Base-by-base conservation (phyloP, 1,140 invertebrate species). In the Druon quercuslanigerum region DNA sequence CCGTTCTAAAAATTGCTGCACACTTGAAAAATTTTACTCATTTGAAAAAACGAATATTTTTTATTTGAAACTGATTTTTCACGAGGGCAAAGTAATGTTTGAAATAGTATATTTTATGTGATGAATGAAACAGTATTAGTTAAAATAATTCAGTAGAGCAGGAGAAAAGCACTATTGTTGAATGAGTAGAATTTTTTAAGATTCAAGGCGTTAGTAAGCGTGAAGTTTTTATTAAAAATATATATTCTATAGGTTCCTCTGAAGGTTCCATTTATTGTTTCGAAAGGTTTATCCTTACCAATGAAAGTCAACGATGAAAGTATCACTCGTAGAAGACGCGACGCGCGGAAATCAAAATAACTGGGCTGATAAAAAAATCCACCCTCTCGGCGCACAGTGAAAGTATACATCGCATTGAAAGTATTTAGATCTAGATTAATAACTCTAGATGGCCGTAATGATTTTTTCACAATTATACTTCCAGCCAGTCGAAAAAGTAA, bases 221-320 rank as follows among this genome's bases (percentile, higher is more conserved):
- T 16, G 14, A 66, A 66, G 60, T 66, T 66, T 66, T 66, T 66
- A 66, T 66, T 66, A 20, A 66, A 66, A 66, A 66, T n/a, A 66
- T 66, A 66, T 40, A 25, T 33, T 66, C 25, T 66, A 66, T 66
- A 66, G 13, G 60, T 66, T 66, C 40, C 25, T 66, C 40, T 66
- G 25, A 46, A 40, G 25, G 5, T 33, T n/a, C 14, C 2, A 40
- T 60, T 66, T 66, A 66, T 66, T 66, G 5, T n/a, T 40, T 66
- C 60, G 14, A 13, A 66, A 40, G 16, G 60, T 66, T 33, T 46
- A 66, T n/a, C 60, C 60, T 66, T 66, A 25, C 60, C 60, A 66
- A 40, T 66, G 60, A 66, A 66, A 66, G 60, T 66, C 60, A 66
- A 66, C 60, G 60, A 66, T 66, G 60, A 66, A 66, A 66, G 60